A percentile compares a stretch with the other conserved stretches of the same genome.
Conservation (phyloP, 2,888 invertebrate genomes). For the Pemphredon lugubris region DNA sequence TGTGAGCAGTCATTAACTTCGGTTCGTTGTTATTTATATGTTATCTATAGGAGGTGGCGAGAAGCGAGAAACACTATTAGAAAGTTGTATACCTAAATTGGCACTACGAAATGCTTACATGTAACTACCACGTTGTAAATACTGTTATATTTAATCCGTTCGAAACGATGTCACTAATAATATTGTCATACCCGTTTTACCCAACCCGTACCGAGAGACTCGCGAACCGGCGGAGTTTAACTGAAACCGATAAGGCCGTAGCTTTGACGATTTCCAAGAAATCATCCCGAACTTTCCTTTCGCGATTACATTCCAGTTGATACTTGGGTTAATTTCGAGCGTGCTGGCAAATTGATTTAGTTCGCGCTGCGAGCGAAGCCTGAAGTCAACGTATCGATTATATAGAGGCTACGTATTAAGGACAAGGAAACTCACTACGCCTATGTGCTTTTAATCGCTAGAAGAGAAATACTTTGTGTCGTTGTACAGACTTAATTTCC, state of each 20-base stretch:
- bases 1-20: slow-evolving; percentile 56
- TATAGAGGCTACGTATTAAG: slow-evolving; percentile 11
- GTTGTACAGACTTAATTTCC: slow-evolving; percentile 21
- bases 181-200: slow-evolving; percentile 63
- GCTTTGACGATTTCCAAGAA: slow-evolving; percentile 23
- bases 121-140: slow-evolving; percentile 73
- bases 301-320: slow-evolving; percentile 6
- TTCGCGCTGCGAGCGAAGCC: slow-evolving; percentile 1
- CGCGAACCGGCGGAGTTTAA: slow-evolving; percentile 13
- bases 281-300: slow-evolving; percentile 14
- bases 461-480: slow-evolving; percentile 11
- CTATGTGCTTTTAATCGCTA: slow-evolving; percentile 31
- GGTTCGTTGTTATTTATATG: slow-evolving; percentile 68
- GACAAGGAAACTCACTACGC: slow-evolving; percentile 9
- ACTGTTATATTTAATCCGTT: slow-evolving; percentile 66
- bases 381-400: neutral
- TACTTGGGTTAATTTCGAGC: slow-evolving; percentile 5
- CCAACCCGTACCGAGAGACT: slow-evolving; percentile 60
- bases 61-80: slow-evolving; percentile 55
- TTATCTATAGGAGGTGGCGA: slow-evolving; percentile 50
- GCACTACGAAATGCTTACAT: slow-evolving; percentile 65
- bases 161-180: slow-evolving; percentile 66
- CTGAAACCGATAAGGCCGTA: slow-evolving; percentile 25
- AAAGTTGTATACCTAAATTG: slow-evolving; percentile 69
- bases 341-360: neutral